phyloP scores from a whole-genome alignment of 2,113 vertebrate species.

The Periophthalmodon schlosseri region DNA sequence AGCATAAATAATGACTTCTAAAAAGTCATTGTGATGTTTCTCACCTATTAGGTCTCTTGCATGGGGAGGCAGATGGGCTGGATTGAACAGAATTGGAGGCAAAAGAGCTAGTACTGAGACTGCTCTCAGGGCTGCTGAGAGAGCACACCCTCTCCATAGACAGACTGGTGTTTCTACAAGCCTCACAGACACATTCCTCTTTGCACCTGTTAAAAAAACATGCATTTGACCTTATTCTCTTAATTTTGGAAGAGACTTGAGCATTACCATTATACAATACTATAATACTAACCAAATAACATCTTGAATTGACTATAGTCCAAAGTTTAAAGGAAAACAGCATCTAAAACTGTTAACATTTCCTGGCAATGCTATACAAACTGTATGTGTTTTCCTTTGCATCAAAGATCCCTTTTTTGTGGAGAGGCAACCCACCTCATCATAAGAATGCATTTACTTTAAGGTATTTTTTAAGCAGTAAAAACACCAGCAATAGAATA shows the following conservation, averaged over 20 bases:
- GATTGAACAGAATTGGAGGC: constrained; percentile 85
- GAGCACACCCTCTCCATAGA: constrained; percentile 94
- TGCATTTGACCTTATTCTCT: background rate
- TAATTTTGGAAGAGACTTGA: background rate
- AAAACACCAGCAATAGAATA: no score
- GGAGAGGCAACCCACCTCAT: background rate
- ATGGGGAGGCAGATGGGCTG: constrained; percentile 86
- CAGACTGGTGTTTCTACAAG: constrained; percentile 88
- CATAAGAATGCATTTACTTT: no score
- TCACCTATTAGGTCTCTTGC: constrained; percentile 93
- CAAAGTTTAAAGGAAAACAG: background rate
- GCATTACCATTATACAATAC: no score
- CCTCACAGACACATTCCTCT: constrained; percentile 90
- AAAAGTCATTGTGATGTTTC: background rate
- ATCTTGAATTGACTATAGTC: no score
- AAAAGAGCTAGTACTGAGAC: constrained; percentile 92
- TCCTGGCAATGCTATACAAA: no score
- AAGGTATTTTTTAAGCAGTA: background rate
- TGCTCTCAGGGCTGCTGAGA: constrained; percentile 95
- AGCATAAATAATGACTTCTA: background rate
- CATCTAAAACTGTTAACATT: no score
- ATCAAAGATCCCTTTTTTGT: background rate
- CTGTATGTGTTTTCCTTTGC: background rate
- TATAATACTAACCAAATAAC: no score
- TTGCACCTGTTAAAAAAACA: constrained; percentile 79